phyloP scores from a whole-genome alignment of 53 echinoderm and acorn worm genomes.

The Pentamera pediparva region DNA sequence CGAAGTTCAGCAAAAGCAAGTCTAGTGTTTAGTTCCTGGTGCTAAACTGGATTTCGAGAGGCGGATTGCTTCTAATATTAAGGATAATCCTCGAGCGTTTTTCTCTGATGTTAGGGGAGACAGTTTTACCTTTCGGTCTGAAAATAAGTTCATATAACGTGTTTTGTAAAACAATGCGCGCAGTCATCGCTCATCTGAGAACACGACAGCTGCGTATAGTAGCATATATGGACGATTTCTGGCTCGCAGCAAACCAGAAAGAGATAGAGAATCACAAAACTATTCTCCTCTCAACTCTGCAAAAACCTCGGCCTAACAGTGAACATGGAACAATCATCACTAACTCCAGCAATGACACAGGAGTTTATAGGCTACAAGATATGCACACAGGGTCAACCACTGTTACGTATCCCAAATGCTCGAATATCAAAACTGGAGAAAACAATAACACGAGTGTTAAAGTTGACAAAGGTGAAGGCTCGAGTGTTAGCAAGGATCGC shows the following conservation, averaged over 20 bases:
- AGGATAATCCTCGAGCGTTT: too few relatives aligned
- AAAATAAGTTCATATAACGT: slow-evolving; percentile 10
- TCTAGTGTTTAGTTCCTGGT: too few relatives aligned
- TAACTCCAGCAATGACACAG: neutral
- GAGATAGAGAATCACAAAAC: neutral
- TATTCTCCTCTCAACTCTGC: too few relatives aligned
- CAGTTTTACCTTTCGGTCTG: slow-evolving; percentile 19
- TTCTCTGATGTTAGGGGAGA: too few relatives aligned
- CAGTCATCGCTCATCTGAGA: slow-evolving; percentile 3
- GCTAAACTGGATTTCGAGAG: too few relatives aligned
- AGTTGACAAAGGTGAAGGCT: too few relatives aligned
- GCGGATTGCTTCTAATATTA: too few relatives aligned
- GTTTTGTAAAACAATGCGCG: slow-evolving; percentile 14
- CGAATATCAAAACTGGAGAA: neutral
- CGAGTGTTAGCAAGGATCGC: slow-evolving; percentile 22
- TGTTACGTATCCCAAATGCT: slow-evolving; percentile 1
- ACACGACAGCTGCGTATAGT: neutral
- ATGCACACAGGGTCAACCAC: neutral
- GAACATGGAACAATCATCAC: slow-evolving; percentile 20
- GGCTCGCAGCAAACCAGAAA: neutral
- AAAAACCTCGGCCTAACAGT: neutral
- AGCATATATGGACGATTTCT: slow-evolving; percentile 12
- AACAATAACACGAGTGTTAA: neutral
- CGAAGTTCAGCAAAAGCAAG: too few relatives aligned
- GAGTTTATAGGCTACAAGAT: slow-evolving; percentile 22